Percentiles rank a stretch among this genome's conserved stretches.
Conservation (phyloP, 1,140 invertebrate genomes). For the Branchinecta lindahli region DNA sequence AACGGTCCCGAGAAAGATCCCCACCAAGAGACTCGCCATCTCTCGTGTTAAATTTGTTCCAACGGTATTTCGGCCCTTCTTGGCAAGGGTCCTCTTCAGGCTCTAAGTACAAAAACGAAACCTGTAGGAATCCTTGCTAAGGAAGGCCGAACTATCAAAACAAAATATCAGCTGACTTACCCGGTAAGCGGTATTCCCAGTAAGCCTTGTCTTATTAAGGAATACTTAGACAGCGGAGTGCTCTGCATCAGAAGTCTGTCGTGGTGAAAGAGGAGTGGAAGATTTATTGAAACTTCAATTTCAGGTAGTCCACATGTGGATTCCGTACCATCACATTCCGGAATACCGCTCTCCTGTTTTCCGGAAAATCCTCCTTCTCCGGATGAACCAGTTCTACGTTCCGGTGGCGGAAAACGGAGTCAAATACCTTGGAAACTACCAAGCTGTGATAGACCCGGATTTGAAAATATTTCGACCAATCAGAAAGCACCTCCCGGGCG, state of each 20-base stretch:
- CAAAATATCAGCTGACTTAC: not conserved
- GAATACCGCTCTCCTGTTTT: constrained; percentile 72
- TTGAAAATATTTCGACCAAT: no score
- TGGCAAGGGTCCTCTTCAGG: no score
- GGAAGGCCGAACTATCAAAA: not conserved
- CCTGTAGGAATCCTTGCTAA: not conserved
- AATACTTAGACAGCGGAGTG: not conserved
- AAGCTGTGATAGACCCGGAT: not conserved
- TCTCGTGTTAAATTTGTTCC: not conserved
- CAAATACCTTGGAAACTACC: no score
- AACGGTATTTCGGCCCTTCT: no score
- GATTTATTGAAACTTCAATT: not conserved
- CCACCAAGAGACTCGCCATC: not conserved
- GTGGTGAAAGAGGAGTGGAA: not conserved
- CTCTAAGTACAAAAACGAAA: not conserved
- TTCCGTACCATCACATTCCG: constrained; percentile 69
- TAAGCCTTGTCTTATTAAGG: not conserved
- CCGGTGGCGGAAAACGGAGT: constrained; percentile 79
- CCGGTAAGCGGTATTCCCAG: not conserved
- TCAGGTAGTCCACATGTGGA: constrained; percentile 75
- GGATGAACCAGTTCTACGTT: constrained; percentile 80
- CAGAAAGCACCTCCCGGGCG: no score
- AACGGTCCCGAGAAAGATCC: no score
- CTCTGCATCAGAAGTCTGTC: not conserved
- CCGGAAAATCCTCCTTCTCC: constrained; percentile 73